Base-by-base conservation (phyloP, 2,888 invertebrate species). In the Eudiplozoon nipponicum region DNA sequence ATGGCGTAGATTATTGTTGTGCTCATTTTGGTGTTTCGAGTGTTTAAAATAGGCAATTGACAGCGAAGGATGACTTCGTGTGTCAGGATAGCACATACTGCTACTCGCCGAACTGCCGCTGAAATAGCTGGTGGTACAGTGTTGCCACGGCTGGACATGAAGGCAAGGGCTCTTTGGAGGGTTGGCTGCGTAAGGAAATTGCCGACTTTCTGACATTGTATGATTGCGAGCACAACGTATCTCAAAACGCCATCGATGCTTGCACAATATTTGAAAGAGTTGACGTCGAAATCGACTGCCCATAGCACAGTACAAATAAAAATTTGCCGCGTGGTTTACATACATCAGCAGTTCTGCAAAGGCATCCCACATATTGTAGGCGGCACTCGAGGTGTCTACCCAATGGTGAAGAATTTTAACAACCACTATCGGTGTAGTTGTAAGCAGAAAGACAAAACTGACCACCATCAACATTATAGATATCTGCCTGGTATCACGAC, bases 251-350 rank as follows among this genome's bases (percentile, higher is more conserved):
- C 26, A 26, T 26, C 26, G 26, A 9, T 19, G 15, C 13, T 19
- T 19, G 34, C 34, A 34, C 17, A 38, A 28, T 11, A 34, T 13
- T 9, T 39, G 21, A 4, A 36, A 39, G 15, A 42, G 22, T 28
- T 43, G 40, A 2, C n/a, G 44, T 17, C 42, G 19, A 21, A 42
- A 42, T 43, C 31, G 5, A 18, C 20, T 15, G 2, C 42, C 42
- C 18, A 33, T 42, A 7, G 42, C 42, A 20, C 42, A 42, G 22
- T 42, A 42, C 11, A 42, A 31, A 18, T 43, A 42, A 19, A 42
- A 42, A 18, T 42, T 42, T 13, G 43, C 34, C 5, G 40, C 28
- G 22, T 42, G 42, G 26, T 42, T 42, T 19, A 33, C 31, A 33
- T 42, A 42, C 42, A 42, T 42, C 18, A 42, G 15, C 15, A 42